Percentiles rank a stretch among this genome's conserved stretches.
Evolutionary conservation across 2,888 invertebrate genomes (phyloP).

Genomic region (Meliscaeva auricollis): DNA sequence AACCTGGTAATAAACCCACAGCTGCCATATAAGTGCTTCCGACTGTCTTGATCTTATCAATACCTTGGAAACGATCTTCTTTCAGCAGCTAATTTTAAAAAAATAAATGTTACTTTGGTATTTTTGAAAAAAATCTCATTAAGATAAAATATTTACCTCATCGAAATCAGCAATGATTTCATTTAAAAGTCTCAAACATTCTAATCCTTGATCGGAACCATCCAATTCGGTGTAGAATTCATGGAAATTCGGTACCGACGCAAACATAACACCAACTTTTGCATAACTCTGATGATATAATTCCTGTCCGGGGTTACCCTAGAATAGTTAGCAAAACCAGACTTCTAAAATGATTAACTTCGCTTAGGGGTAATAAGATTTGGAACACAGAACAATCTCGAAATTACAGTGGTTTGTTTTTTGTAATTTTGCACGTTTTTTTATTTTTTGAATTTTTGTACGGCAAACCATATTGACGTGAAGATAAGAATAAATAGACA

Average conservation of each 20-base stretch:
- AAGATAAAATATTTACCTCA: slow-evolving; percentile 86
- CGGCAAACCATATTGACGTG: slow-evolving; percentile 64
- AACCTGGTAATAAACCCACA: slow-evolving; percentile 94
- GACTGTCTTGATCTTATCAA: slow-evolving; percentile 97
- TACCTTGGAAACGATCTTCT: slow-evolving; percentile 93
- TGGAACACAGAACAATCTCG: slow-evolving; percentile 75
- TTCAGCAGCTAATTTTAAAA: slow-evolving; percentile 87
- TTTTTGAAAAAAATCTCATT: neutral
- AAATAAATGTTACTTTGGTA: neutral
- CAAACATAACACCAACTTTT: slow-evolving; percentile 95
- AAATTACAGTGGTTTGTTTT: slow-evolving; percentile 37
- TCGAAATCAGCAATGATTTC: slow-evolving; percentile 98
- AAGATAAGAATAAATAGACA: slow-evolving; percentile 48
- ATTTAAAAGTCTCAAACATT: slow-evolving; percentile 93
- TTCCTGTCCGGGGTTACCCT: slow-evolving; percentile 90
- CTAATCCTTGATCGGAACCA: slow-evolving; percentile 96
- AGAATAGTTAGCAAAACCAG: slow-evolving; percentile 81
- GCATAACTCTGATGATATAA: slow-evolving; percentile 97
- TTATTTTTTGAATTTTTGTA: slow-evolving; percentile 16
- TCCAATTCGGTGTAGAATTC: slow-evolving; percentile 97
- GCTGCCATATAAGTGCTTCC: slow-evolving; percentile 98
- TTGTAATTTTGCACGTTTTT: slow-evolving; percentile 22
- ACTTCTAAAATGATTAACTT: slow-evolving; percentile 80
- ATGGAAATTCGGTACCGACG: slow-evolving; percentile 96
- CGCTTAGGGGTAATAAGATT: slow-evolving; percentile 74